Evolutionary conservation across 2,888 invertebrate species (phyloP), one percentile per base, ranked within the genome.

Genomic region (Epinotia nisella): DNA sequence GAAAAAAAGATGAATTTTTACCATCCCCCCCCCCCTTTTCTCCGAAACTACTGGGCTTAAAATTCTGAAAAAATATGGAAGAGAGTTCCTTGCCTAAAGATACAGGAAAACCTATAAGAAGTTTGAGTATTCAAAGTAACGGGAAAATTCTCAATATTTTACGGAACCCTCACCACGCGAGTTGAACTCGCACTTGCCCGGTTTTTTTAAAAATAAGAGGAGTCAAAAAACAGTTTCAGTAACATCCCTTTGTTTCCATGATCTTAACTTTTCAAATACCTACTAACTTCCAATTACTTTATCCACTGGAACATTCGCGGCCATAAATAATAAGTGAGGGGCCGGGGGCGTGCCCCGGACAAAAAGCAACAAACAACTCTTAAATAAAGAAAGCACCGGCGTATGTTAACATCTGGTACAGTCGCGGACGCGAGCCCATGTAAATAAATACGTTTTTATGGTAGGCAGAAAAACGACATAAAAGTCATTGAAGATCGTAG

Each of bases 321-420:
- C 85, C 89, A 90, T 93, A 92, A 92, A 92, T 93, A 92, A 93
- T 92, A 92, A 90, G 90, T 87, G 87, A 90, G 91, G 86, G 90
- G 90, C 88, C 90, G 91, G 89, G 90, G 91, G 92, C 92, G 91
- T 90, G 55, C 49, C 49, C 89, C 88, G 86, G 88, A 91, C 91
- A 90, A 92, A 92, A 91, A 91, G 90, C 90, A 92, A 92, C 92
- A 91, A 91, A 92, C 92, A 91, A 87, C 91, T 88, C 90, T 91
- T 93, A 92, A 93, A 93, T 92, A 92, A 93, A 93, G 92, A 92
- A 93, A 92, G 91, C 92, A 92, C 87, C 84, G 87, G 89, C 93
- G 88, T 92, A 91, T 92, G 93, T 91, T 92, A 89, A 88, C 93
- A 93, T 90, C 92, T 93, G 79, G 89, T 86, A 87, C 87, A 83